A percentile compares a stretch with the other conserved stretches of the same genome.
These are phyloP conservation scores for Gandaritis pyraliata DNA, from an alignment of 2,888 invertebrate genomes.

Conservation along the genomic window DNA sequence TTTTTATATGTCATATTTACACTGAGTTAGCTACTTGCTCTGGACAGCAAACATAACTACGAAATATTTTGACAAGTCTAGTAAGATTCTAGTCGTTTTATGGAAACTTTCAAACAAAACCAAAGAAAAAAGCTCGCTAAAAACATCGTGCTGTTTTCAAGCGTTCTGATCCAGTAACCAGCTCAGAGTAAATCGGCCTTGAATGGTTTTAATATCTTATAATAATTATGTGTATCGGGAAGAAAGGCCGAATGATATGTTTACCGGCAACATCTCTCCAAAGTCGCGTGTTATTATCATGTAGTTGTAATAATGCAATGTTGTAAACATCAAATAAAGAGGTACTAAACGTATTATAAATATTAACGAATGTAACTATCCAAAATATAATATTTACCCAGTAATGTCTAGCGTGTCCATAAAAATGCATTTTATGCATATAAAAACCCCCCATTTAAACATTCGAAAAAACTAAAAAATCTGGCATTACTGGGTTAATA, in stretches of 20 bases:
- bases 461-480: too few species aligned
- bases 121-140: not conserved
- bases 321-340: slow-evolving; percentile 45
- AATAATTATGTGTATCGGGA: slow-evolving; percentile 55
- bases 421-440: too few species aligned
- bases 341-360: slow-evolving; percentile 26
- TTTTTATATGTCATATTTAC: slow-evolving; percentile 24
- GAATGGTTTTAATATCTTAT: slow-evolving; percentile 45
- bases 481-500: too few species aligned
- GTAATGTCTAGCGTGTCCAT: too few species aligned
- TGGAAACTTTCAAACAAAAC: not conserved
- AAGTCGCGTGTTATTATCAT: slow-evolving; percentile 74
- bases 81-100: slow-evolving; percentile 5
- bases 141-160: not conserved
- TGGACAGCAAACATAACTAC: not conserved
- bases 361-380: not conserved
- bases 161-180: slow-evolving; percentile 22
- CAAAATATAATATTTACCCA: too few species aligned
- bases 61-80: slow-evolving; percentile 4
- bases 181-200: slow-evolving; percentile 22
- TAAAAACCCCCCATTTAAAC: too few species aligned
- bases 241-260: slow-evolving; percentile 82
- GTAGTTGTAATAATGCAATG: slow-evolving; percentile 76
- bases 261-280: slow-evolving; percentile 81
- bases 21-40: slow-evolving; percentile 29